A percentile compares a stretch with the other conserved stretches of the same genome.
These are phyloP conservation scores for Rallus crepitans DNA, from an alignment of 2,797 vertebrate genomes.

Conservation along the genomic window DNA sequence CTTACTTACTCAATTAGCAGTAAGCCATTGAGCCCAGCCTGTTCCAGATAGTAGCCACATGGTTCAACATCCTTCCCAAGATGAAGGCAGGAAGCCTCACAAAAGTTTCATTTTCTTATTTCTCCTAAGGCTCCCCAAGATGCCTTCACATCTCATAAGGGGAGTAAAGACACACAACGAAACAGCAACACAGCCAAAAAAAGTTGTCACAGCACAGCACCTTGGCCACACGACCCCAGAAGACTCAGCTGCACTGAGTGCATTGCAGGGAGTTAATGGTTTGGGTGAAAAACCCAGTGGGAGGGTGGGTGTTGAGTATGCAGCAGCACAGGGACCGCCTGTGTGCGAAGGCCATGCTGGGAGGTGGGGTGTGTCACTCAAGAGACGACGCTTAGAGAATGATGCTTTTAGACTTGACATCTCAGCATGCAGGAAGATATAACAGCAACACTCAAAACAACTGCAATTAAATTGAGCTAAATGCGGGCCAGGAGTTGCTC, in stretches of 20 bases:
- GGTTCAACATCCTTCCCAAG: background rate
- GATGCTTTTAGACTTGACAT: background rate
- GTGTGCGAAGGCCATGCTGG: background rate
- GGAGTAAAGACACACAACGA: background rate
- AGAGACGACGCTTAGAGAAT: background rate
- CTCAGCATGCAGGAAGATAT: background rate
- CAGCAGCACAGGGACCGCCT: background rate
- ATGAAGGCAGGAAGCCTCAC: background rate
- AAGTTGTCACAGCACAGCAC: background rate
- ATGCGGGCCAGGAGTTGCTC: background rate
- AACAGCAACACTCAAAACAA: background rate
- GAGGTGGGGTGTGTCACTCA: background rate
- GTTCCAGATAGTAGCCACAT: background rate
- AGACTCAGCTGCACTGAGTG: background rate
- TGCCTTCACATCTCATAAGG: background rate
- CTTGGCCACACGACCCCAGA: accelerated
- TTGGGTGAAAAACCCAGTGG: background rate
- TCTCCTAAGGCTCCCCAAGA: accelerated
- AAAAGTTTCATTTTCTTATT: background rate
- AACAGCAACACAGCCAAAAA: background rate
- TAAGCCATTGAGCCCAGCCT: conserved; percentile 49
- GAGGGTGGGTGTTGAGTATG: accelerated
- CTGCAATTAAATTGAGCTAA: background rate
- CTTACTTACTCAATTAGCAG: conserved; percentile 43
- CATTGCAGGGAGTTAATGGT: background rate